These are phyloP conservation scores for Anas platyrhynchos DNA, from an alignment of 2,113 vertebrate species.

Conservation along the genomic window DNA sequence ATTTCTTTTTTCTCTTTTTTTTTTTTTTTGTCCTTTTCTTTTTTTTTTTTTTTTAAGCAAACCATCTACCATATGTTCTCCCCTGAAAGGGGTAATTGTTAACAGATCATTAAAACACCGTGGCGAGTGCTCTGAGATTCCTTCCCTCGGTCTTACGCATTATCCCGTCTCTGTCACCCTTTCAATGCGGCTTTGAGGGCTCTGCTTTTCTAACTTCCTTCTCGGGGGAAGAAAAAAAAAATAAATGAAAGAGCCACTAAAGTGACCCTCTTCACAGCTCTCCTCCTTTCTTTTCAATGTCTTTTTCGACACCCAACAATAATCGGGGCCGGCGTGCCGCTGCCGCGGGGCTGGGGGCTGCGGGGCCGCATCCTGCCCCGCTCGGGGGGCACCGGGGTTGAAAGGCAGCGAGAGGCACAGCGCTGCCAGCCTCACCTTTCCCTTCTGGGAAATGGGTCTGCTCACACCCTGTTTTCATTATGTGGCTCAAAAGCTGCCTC, in stretches of 20 bases:
- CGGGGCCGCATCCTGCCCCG: not conserved
- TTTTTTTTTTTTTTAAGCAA: slow-evolving; percentile 67
- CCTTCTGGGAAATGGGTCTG: not conserved
- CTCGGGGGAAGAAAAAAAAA: not conserved
- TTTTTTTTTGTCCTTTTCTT: not conserved
- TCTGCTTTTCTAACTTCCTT: slow-evolving; percentile 79
- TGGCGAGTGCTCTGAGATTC: slow-evolving; percentile 68
- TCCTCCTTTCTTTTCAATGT: slow-evolving; percentile 69
- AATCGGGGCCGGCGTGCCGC: slow-evolving; percentile 48
- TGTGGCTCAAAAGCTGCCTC: not conserved
- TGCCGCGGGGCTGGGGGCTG: not conserved
- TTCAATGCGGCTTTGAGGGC: slow-evolving; percentile 77
- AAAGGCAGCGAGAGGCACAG: not conserved
- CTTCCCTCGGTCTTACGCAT: slow-evolving; percentile 65
- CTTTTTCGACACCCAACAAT: slow-evolving; percentile 61
- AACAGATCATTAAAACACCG: slow-evolving; percentile 77
- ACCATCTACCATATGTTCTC: slow-evolving; percentile 79
- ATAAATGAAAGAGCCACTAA: slow-evolving; percentile 64
- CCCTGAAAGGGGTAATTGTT: slow-evolving; percentile 77
- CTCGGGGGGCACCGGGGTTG: fast-evolving
- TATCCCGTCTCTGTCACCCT: slow-evolving; percentile 69
- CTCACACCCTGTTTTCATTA: not conserved
- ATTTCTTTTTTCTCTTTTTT: slow-evolving; percentile 48
- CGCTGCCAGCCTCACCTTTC: not conserved
- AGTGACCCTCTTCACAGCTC: slow-evolving; percentile 74